phyloP scores from a whole-genome alignment of 2,888 invertebrate species.

The Tridacna crocea region DNA sequence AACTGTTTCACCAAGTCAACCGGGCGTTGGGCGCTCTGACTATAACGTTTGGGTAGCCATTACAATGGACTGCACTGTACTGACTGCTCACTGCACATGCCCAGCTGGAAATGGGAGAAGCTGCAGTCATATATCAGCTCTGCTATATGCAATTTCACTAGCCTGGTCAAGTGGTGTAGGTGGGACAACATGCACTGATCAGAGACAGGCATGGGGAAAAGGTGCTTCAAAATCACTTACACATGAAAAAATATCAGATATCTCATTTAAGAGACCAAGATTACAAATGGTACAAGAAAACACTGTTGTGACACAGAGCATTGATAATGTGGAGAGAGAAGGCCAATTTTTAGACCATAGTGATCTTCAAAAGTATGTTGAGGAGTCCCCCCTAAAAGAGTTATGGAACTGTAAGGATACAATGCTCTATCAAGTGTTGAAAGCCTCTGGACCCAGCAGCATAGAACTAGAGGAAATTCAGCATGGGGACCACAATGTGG shows the following conservation, averaged over 20 bases:
- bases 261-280: conserved; percentile 10
- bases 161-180: conserved; percentile 29
- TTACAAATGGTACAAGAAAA: background rate
- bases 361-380: conserved; percentile 16
- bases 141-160: conserved; percentile 27
- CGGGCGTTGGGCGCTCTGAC: conserved; percentile 20
- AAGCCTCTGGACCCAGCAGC: conserved; percentile 12
- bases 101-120: conserved; percentile 22
- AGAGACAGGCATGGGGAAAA: conserved; percentile 16
- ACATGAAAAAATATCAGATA: conserved; percentile 8
- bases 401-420: conserved; percentile 30
- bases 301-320: background rate
- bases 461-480: background rate
- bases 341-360: conserved; percentile 28
- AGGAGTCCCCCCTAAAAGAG: background rate
- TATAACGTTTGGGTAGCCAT: conserved; percentile 17
- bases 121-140: conserved; percentile 36
- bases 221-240: conserved; percentile 18
- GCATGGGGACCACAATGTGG: conserved; percentile 20
- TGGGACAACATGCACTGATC: conserved; percentile 31
- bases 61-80: background rate
- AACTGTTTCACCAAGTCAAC: conserved; percentile 30
- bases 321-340: background rate
- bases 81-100: conserved; percentile 28
- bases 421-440: conserved; percentile 32